A percentile compares a stretch with the other conserved stretches of the same genome.
phyloP scores from a whole-genome alignment of 2,797 vertebrate species.

The Takifugu ocellatus region DNA sequence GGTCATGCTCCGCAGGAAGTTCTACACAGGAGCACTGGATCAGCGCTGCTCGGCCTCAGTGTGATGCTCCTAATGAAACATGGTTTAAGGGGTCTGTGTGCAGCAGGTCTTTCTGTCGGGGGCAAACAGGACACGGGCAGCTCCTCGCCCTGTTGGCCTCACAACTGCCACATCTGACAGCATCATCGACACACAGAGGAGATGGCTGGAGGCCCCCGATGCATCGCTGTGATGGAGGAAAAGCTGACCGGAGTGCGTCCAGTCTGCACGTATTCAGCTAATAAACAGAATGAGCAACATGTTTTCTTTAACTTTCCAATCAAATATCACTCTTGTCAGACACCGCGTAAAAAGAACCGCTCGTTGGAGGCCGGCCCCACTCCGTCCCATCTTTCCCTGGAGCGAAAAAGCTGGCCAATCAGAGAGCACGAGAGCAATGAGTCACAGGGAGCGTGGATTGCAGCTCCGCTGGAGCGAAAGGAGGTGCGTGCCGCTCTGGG shows the following conservation, averaged over 20 bases:
- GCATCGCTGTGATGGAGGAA: slow-evolving; percentile 10
- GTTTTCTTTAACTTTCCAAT: slow-evolving; percentile 1
- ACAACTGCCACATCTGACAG: slow-evolving; percentile 58
- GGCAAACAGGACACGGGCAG: slow-evolving; percentile 37
- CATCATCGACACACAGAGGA: slow-evolving; percentile 34
- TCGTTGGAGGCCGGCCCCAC: slow-evolving; percentile 47
- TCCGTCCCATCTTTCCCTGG: slow-evolving; percentile 42
- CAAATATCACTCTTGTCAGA: slow-evolving; percentile 16
- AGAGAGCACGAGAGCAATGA: slow-evolving; percentile 43
- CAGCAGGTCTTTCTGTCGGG: slow-evolving; percentile 36
- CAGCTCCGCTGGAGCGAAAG: slow-evolving; percentile 55
- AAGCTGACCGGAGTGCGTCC: background rate
- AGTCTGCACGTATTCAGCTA: background rate
- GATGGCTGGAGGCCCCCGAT: slow-evolving; percentile 16
- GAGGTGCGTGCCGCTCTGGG: slow-evolving; percentile 48
- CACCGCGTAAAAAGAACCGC: slow-evolving; percentile 43
- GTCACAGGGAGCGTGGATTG: slow-evolving; percentile 52
- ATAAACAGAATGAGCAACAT: background rate
- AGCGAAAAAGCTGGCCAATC: slow-evolving; percentile 64
- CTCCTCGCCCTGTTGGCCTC: slow-evolving; percentile 48
- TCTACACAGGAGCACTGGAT: slow-evolving; percentile 34
- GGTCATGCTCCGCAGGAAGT: background rate
- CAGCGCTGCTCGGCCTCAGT: slow-evolving; percentile 40
- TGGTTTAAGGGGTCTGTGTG: slow-evolving; percentile 24
- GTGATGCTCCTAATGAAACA: background rate